A percentile compares a stretch with the other conserved stretches of the same genome.
Evolutionary conservation across 1,140 invertebrate genomes (phyloP).

Genomic region (Cotesia vestalis): DNA sequence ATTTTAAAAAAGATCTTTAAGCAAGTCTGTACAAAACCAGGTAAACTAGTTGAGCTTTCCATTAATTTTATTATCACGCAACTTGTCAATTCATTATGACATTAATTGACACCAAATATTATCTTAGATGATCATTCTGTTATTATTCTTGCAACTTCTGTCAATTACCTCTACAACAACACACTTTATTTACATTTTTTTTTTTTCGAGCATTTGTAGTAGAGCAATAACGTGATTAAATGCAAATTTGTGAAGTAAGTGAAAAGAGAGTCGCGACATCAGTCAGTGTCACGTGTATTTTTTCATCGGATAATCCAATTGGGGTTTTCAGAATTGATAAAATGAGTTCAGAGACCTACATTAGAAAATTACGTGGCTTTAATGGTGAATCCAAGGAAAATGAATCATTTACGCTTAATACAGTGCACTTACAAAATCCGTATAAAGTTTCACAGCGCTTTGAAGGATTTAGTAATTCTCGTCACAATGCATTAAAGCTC

Average conservation of each 20-base stretch:
- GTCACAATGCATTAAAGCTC: constrained; percentile 40
- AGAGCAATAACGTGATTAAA: neutral
- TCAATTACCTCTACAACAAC: constrained; percentile 4
- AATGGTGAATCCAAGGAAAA: neutral
- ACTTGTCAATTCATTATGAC: neutral
- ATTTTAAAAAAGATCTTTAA: neutral
- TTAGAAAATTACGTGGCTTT: constrained; percentile 28
- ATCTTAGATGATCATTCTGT: neutral
- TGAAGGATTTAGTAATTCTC: constrained; percentile 42
- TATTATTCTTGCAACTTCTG: constrained; percentile 19
- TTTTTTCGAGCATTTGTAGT: neutral
- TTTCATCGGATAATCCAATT: neutral
- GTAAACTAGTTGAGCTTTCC: neutral
- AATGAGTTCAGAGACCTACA: constrained; percentile 36
- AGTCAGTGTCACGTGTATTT: neutral
- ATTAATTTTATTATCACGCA: constrained; percentile 12
- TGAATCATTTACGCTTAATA: constrained; percentile 43
- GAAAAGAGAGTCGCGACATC: neutral
- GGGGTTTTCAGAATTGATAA: constrained; percentile 18
- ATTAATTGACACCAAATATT: constrained; percentile 26
- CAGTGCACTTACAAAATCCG: constrained; percentile 50
- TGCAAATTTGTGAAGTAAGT: neutral
- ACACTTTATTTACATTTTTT: neutral
- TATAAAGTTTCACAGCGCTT: constrained; percentile 43
- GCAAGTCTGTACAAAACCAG: neutral